Conservation (phyloP, 2,797 vertebrate species). For the Gastrophryne carolinensis region DNA sequence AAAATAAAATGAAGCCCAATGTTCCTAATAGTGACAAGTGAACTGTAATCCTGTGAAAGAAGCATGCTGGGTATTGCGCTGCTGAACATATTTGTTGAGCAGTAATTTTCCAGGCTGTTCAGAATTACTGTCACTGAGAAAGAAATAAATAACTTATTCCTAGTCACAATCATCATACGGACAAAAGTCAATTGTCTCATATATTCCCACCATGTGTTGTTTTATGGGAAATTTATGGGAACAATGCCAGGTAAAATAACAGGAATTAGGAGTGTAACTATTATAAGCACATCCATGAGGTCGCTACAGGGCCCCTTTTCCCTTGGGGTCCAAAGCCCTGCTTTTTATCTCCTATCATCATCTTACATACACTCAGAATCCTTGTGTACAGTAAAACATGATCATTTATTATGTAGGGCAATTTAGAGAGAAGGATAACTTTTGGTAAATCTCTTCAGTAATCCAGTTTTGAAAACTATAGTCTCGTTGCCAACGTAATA, state of each 20-base stretch:
- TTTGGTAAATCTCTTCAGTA: no score
- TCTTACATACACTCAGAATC: background rate
- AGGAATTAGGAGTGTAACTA: background rate
- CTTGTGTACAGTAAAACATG: background rate
- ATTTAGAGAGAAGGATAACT: no score
- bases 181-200: background rate
- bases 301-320: background rate
- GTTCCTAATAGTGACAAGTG: background rate
- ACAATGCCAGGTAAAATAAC: background rate
- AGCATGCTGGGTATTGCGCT: slow-evolving; percentile 3
- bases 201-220: background rate
- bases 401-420: no score
- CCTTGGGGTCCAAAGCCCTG: background rate
- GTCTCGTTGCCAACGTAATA: no score
- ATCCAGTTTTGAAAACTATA: no score
- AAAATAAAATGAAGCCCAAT: background rate
- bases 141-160: background rate
- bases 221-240: background rate
- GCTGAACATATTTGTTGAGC: background rate
- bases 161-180: background rate
- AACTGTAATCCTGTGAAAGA: background rate
- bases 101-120: background rate
- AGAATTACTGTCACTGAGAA: background rate
- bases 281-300: background rate
- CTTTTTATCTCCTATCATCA: background rate